Conservation (phyloP, 1,140 invertebrate species). For the Berghia stephanieae region DNA sequence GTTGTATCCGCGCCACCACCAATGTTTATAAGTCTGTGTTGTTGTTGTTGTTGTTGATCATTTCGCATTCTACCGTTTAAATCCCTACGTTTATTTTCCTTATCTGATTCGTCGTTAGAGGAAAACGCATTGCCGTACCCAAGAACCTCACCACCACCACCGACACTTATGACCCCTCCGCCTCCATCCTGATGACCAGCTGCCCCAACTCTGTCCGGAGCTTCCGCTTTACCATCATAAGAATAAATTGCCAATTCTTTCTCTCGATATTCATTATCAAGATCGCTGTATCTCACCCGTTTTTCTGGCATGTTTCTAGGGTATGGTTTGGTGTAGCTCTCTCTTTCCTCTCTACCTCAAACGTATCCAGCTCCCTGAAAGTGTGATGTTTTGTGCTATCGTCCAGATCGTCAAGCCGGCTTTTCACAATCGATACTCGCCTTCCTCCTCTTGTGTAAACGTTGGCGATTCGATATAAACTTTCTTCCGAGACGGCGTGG, state of each 20-base stretch:
- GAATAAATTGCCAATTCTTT: too few species aligned
- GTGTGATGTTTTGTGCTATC: too few species aligned
- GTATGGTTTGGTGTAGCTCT: background rate
- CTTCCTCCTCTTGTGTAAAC: constrained; percentile 57
- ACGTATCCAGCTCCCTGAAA: constrained; percentile 44
- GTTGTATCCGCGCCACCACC: too few species aligned
- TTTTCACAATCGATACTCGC: constrained; percentile 58
- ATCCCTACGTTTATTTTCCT: too few species aligned
- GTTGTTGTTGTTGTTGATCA: too few species aligned
- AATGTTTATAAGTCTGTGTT: too few species aligned
- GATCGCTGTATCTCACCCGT: constrained; percentile 9
- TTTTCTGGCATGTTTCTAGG: background rate
- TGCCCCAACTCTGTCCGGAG: too few species aligned
- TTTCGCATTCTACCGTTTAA: too few species aligned
- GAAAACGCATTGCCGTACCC: background rate
- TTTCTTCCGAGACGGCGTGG: constrained; percentile 35
- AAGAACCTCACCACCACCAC: background rate
- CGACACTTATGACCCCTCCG: too few species aligned
- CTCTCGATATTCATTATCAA: background rate
- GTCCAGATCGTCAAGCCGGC: constrained; percentile 48
- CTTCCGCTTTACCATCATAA: too few species aligned
- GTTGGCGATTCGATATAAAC: constrained; percentile 58
- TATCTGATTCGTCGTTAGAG: background rate
- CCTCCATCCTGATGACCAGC: too few species aligned
- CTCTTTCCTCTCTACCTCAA: background rate